These are phyloP conservation scores for Xiphorhynchus erythropygius DNA, from an alignment of 2,797 vertebrate species.

Conservation along the genomic window DNA sequence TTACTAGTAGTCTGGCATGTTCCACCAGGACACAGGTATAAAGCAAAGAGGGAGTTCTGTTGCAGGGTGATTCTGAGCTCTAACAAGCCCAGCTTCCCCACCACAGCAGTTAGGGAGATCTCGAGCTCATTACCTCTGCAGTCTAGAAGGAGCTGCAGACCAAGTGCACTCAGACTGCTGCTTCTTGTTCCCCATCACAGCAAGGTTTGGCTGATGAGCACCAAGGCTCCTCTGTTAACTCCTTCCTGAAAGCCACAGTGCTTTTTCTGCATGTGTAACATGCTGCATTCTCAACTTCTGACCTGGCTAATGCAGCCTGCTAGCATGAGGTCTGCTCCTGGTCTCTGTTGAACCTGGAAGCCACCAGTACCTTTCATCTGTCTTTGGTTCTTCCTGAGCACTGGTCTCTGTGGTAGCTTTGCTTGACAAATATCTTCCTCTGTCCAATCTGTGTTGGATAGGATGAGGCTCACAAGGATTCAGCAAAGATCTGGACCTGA, in stretches of 20 bases:
- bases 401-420: not conserved
- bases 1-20: not conserved
- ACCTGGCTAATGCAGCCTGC: not conserved
- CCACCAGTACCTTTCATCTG: not conserved
- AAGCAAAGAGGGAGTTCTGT: not conserved
- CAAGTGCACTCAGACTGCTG: not conserved
- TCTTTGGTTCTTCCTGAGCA: not conserved
- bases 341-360: not conserved
- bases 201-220: not conserved
- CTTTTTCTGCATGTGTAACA: not conserved
- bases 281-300: not conserved
- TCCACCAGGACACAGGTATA: not conserved
- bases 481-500: not conserved
- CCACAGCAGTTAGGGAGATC: not conserved
- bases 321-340: not conserved
- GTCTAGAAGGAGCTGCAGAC: not conserved
- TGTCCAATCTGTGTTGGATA: not conserved
- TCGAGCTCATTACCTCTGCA: not conserved
- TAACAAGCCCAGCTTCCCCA: not conserved
- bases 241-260: not conserved
- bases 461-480: not conserved
- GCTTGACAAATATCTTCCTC: not conserved
- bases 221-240: not conserved
- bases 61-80: not conserved
- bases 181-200: not conserved